phyloP scores from a whole-genome alignment of 35 echinoderm and acorn worm species.

The Chiridota heheva region DNA sequence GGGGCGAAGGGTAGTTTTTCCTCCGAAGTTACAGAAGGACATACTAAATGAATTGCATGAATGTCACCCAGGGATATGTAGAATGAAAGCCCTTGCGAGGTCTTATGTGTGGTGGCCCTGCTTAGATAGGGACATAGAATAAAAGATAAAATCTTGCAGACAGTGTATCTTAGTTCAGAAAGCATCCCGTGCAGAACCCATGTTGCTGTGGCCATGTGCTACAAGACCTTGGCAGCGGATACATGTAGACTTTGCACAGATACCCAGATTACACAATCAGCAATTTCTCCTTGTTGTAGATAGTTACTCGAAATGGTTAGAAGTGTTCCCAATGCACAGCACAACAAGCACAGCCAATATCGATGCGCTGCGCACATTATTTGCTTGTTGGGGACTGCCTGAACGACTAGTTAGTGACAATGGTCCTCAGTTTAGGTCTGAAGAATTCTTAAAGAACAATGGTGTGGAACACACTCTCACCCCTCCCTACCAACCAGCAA shows the following conservation, averaged over 20 bases:
- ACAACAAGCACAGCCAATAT: constrained; percentile 18
- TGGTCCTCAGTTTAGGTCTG: constrained; percentile 11
- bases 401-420: constrained; percentile 26
- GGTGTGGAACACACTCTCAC: not conserved
- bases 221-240: constrained; percentile 11
- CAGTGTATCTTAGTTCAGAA: not conserved
- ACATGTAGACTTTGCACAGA: constrained; percentile 39
- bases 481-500: not conserved
- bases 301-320: constrained; percentile 30
- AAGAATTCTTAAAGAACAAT: constrained; percentile 33
- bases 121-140: constrained; percentile 24
- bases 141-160: not conserved
- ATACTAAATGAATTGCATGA: constrained; percentile 46
- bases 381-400: constrained; percentile 18
- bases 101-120: constrained; percentile 52
- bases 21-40: not conserved
- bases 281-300: constrained; percentile 33
- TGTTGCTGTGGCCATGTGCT: constrained; percentile 15
- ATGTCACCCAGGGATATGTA: constrained; percentile 20
- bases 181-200: not conserved
- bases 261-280: constrained; percentile 26
- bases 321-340: constrained; percentile 40
- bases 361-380: constrained; percentile 1
- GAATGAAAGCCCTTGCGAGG: constrained; percentile 46
- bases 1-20: constrained; percentile 27